Base-by-base conservation (phyloP, 1,140 invertebrate genomes). In the Aphaenogaster floridana region DNA sequence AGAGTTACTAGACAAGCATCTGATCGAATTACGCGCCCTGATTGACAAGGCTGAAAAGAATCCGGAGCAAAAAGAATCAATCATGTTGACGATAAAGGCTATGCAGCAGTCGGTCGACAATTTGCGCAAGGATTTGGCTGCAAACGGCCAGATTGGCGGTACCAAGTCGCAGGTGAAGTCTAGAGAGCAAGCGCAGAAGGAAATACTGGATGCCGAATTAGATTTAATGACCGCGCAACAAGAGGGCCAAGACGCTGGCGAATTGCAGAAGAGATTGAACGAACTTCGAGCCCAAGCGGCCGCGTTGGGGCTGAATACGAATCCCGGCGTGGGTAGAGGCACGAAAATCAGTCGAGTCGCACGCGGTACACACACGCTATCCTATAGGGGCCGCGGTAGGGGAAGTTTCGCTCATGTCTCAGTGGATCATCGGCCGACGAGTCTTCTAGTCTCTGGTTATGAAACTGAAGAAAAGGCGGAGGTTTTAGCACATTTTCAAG, bases 191-290 rank as follows among this genome's bases (percentile, higher is more conserved):
- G 96, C 97, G 0, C 97, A 98, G 93, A 98, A 97, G 92, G 98
- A 98, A 93, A 97, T 99, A 61, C 94, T 99, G 21, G 98, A 99
- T 92, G 97, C 98, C 0, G 98, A 99, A 94, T 94, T 99, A 89
- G 98, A 99, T 94, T 95, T 98, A 78, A 98, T 98, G 92, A 98
- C 97, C 2, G 98, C 97, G 87, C 97, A 98, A 92, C 97, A 98
- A 92, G 97, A 97, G 91, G 97, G 97, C 0, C 97, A 97, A 87
- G 98, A 98, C 88, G 97, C 97, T 1, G 96, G 97, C 0, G 97
- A 97, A 86, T 93, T 98, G 52, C 96, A 97, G 79, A 97, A 97
- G 90, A 97, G 91, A 89, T 96, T 98, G 15, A 95, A 96, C 2
- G 97, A 98, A 88, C 95, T 98, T n/a, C 97, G 97, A 78, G 95